A percentile compares a stretch with the other conserved stretches of the same genome.
phyloP scores from a whole-genome alignment of 2,797 vertebrate species.

The Sebastes minor region DNA sequence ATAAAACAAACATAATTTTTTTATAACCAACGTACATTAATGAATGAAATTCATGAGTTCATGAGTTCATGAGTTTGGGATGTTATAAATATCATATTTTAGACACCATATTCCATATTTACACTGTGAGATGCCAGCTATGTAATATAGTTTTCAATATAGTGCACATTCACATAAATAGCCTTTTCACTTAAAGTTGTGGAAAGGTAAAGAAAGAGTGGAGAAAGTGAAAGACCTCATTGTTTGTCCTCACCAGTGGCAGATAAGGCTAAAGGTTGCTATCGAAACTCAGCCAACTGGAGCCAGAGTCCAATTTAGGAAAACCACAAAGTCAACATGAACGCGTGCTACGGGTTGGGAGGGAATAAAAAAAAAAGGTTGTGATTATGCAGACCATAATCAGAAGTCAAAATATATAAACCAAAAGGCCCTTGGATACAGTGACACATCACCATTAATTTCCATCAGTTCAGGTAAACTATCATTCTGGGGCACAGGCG shows the following conservation, averaged over 20 bases:
- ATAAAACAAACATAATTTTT: background rate
- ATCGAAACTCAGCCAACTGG: conserved; percentile 90
- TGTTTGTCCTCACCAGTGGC: conserved; percentile 88
- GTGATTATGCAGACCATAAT: conserved; percentile 89
- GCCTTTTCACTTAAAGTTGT: conserved; percentile 46
- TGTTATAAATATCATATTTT: background rate
- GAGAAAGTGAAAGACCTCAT: conserved; percentile 91
- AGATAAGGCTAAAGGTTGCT: conserved; percentile 93
- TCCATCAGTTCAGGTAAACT: conserved; percentile 77
- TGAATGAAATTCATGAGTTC: background rate
- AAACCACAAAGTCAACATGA: conserved; percentile 97
- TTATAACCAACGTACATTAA: background rate
- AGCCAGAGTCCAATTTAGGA: conserved; percentile 95
- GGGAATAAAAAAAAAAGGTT: conserved; percentile 83
- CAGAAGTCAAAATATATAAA: conserved; percentile 91
- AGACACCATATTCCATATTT: background rate
- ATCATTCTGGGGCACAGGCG: conserved; percentile 52
- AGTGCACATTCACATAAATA: conserved; percentile 38
- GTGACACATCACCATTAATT: conserved; percentile 78
- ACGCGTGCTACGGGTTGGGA: conserved; percentile 84
- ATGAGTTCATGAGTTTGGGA: background rate
- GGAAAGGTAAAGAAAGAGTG: conserved; percentile 55
- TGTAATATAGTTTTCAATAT: background rate
- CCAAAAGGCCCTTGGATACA: conserved; percentile 81
- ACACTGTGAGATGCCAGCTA: background rate